A percentile compares a stretch with the other conserved stretches of the same genome.
phyloP scores from a whole-genome alignment of 2,888 invertebrate genomes.

The Hydroisotoma schaefferi region DNA sequence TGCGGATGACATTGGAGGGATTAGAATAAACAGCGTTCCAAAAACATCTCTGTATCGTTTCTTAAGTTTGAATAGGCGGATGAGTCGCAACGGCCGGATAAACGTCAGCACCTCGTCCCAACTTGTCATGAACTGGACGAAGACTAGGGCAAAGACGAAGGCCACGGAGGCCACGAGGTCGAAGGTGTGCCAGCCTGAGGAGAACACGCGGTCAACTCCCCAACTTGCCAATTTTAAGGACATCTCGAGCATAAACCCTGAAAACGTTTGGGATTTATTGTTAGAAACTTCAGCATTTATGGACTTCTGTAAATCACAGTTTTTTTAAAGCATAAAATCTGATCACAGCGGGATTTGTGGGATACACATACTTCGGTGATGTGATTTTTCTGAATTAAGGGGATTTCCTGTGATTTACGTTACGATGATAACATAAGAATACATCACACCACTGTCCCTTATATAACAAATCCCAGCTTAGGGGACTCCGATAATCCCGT shows the following conservation, averaged over 20 bases:
- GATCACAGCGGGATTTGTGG: conserved; percentile 72
- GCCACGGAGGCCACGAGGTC: conserved; percentile 66
- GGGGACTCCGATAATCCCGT: not conserved
- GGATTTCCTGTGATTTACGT: not conserved
- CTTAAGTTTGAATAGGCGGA: conserved; percentile 49
- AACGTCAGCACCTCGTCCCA: conserved; percentile 58
- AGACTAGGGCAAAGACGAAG: conserved; percentile 49
- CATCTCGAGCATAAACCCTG: too few relatives aligned
- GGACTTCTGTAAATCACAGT: too few relatives aligned
- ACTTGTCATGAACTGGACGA: conserved; percentile 36
- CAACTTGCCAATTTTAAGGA: conserved; percentile 67
- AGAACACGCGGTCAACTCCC: conserved; percentile 68
- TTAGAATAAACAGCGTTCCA: conserved; percentile 73
- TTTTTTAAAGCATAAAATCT: too few relatives aligned
- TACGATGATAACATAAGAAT: too few relatives aligned
- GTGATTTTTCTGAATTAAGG: conserved; percentile 10
- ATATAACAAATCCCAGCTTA: not conserved
- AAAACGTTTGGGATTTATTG: too few relatives aligned
- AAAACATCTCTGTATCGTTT: conserved; percentile 65
- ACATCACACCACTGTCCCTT: too few relatives aligned
- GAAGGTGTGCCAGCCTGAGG: conserved; percentile 81
- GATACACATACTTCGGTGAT: conserved; percentile 45
- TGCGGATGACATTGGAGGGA: conserved; percentile 78
- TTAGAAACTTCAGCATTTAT: too few relatives aligned
- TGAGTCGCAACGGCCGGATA: conserved; percentile 64